phyloP scores from a whole-genome alignment of 2,113 vertebrate genomes.

The Montifringilla adamsi region DNA sequence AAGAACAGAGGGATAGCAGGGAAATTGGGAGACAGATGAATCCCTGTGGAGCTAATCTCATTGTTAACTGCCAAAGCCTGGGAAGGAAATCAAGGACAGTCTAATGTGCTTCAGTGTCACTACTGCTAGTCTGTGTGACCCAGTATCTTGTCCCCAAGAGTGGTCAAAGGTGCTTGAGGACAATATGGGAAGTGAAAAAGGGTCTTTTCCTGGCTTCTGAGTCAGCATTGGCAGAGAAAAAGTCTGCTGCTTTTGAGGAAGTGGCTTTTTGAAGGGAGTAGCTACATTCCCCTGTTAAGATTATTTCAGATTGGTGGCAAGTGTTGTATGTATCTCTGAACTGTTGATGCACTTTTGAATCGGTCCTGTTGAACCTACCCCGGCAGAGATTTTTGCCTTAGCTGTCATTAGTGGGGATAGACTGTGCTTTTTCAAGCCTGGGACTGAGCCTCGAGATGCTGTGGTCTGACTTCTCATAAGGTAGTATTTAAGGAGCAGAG shows the following conservation, averaged over 20 bases:
- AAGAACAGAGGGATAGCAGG: not conserved
- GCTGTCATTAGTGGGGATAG: not conserved
- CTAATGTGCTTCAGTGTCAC: not conserved
- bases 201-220: not conserved
- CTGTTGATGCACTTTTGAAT: not conserved
- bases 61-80: not conserved
- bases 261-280: not conserved
- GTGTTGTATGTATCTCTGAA: not conserved
- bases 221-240: not conserved
- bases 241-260: not conserved
- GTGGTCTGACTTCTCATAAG: not conserved
- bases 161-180: not conserved
- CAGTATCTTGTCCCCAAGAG: not conserved
- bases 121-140: not conserved
- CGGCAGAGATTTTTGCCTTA: not conserved
- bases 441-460: not conserved
- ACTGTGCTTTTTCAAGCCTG: not conserved
- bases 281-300: fast-evolving
- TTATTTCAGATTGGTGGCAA: not conserved
- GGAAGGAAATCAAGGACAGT: not conserved
- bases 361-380: not conserved
- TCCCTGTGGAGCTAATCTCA: not conserved
- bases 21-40: not conserved
- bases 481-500: not conserved
- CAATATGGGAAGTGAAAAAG: not conserved